Evolutionary conservation across 1,140 invertebrate species (phyloP), one percentile per base, ranked within the genome.

Genomic region (Zeugodacus cucurbitae): DNA sequence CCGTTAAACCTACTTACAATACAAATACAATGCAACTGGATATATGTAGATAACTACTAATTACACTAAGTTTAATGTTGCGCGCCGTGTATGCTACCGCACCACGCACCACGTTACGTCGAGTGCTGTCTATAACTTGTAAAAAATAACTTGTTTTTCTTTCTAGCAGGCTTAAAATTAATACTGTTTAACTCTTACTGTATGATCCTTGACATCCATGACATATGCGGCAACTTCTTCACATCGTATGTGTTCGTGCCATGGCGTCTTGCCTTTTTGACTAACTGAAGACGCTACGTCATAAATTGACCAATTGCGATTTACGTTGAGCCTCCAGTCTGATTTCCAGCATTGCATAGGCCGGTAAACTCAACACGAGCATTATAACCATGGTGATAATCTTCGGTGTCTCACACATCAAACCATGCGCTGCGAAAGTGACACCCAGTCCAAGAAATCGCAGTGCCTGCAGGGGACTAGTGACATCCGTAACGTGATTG

Each of bases 261-360:
- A 92, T 91, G 89, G 88, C 89, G 89, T 90, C 90, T 89, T 90
- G 90, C 54, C 89, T 88, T 88, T 90, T 89, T 86, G 92, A 92
- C 92, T 93, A 93, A 90, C 91, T 93, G 89, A 93, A 93, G 85
- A 93, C 89, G 89, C 90, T 93, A 85, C 92, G 93, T 93, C 93
- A 93, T 92, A 93, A 93, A 57, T 90, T 91, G 59, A 90, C 90
- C n/a, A 93, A 88, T 89, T 91, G 91, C n/a, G 90, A 91, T 89
- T 94, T 94, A 26, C 91, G 92, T 62, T 93, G 92, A 14, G 91
- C 90, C 89, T 93, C 92, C 88, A 94, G 85, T 22, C 92, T 92
- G 37, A 92, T 92, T 89, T 94, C 94, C 7, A 93, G 90, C 89
- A 92, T 93, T 32, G 93, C 91, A 90, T 94, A 94, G 1, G 94